Evolutionary conservation across 2,113 vertebrate genomes (phyloP), one percentile per base, ranked within the genome.

Genomic region (Dasyornis broadbenti): DNA sequence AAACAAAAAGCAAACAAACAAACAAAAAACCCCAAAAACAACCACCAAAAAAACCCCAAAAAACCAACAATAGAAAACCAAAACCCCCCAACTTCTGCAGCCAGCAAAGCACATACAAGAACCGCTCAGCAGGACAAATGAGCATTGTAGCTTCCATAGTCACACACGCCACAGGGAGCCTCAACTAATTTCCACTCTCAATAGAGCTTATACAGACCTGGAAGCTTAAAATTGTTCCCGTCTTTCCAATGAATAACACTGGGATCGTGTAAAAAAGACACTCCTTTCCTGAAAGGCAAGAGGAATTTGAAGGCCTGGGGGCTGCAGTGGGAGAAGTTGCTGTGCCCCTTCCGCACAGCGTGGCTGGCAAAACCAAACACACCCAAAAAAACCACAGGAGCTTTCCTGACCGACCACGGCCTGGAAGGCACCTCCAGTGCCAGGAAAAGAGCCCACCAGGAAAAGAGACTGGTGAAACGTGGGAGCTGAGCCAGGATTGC

Each of bases 141-240:
- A 96, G 96, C 95, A 96, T 95, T 97, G 95, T 96, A 96, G 94
- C 96, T 96, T 95, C 96, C 96, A 96, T 89, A 96, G 96, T 97
- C 96, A 95, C 95, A 96, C 84, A 89, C 94, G 0, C 96, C 94
- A 91, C 89, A n/a, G 96, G 95, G 96, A 96, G 95, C 81, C 95
- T 79, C 95, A 97, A 96, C 96, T 97, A 97, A 97, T 96, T 96
- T 97, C 96, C 93, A 94, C 96, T 96, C 90, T 97, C 95, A 96
- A 96, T 94, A 96, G 96, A 97, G 94, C 95, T 95, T 96, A 97
- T 96, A 92, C 79, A 94, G 92, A 97, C 94, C 93, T 97, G 94
- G 95, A 93, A 96, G 94, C 94, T 96, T 96, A 95, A 97, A 96
- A 97, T 96, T 96, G 90, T 90, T 95, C 92, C 94, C 52, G 81